Evolutionary conservation across 2,888 invertebrate species (phyloP).

Genomic region (Rhamnusium bicolor): DNA sequence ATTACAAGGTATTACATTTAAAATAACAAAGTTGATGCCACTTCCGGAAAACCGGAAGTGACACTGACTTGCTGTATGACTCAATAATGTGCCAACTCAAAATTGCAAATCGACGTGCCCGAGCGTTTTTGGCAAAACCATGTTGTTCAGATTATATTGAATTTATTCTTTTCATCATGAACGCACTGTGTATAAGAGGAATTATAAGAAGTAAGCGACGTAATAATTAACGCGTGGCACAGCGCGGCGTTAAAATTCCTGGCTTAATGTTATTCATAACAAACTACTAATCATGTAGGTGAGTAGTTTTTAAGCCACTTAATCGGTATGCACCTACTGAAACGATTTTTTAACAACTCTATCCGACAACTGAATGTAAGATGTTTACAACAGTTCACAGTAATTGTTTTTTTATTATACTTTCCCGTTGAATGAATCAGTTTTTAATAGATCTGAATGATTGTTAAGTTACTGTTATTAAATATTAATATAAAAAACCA

Average conservation of each 20-base stretch:
- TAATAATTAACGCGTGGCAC: conserved; percentile 7
- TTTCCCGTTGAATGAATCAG: conserved; percentile 25
- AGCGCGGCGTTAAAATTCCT: conserved; percentile 7
- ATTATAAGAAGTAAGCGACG: neutral
- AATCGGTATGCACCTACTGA: conserved; percentile 16
- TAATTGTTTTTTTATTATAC: conserved; percentile 10
- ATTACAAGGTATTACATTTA: too few relatives aligned
- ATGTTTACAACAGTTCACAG: conserved; percentile 19
- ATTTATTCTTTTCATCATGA: too few relatives aligned
- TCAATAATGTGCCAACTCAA: too few relatives aligned
- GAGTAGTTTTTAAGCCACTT: conserved; percentile 22
- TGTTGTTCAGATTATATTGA: too few relatives aligned
- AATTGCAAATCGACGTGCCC: too few relatives aligned
- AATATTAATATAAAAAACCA: conserved; percentile 11
- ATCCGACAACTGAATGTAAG: neutral
- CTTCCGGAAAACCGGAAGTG: too few relatives aligned
- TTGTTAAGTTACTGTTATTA: neutral
- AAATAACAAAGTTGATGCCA: too few relatives aligned
- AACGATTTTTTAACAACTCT: conserved; percentile 23
- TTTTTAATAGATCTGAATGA: conserved; percentile 21
- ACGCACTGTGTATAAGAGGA: too few relatives aligned
- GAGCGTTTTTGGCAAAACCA: too few relatives aligned
- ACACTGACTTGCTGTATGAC: too few relatives aligned
- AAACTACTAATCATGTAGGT: conserved; percentile 13
- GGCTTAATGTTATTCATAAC: conserved; percentile 21